These are phyloP conservation scores for Pseudococcus jackbeardsleyi DNA, from an alignment of 2,888 invertebrate species.

Conservation along the genomic window DNA sequence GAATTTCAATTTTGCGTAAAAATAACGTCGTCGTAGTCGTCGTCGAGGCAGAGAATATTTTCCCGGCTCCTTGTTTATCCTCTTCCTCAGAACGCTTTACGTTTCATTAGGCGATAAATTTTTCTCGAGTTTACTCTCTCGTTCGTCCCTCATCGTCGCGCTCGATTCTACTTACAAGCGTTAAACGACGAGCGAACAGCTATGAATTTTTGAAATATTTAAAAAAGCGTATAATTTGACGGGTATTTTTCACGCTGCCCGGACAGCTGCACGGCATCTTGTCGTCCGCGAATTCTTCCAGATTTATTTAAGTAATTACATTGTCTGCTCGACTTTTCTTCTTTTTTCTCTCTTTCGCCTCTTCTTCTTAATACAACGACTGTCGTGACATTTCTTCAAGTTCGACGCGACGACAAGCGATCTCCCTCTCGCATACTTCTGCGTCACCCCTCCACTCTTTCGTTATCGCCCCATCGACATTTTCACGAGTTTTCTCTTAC, in stretches of 20 bases:
- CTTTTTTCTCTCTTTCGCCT: background rate
- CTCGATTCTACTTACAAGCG: background rate
- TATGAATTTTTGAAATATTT: constrained; percentile 32
- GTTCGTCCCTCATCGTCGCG: no score
- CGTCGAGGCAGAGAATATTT: background rate
- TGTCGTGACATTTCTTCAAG: background rate
- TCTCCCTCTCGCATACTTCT: background rate
- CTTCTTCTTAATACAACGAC: background rate
- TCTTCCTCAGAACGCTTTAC: background rate
- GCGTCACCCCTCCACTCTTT: background rate
- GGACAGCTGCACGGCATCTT: background rate
- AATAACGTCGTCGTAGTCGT: constrained; percentile 1
- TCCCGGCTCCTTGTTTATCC: background rate
- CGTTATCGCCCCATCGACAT: background rate
- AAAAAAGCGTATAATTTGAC: constrained; percentile 29
- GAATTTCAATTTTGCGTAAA: constrained; percentile 32
- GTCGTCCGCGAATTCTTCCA: constrained; percentile 7
- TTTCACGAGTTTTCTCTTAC: background rate
- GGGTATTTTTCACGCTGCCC: constrained; percentile 19
- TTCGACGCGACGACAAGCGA: background rate
- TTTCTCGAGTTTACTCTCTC: background rate
- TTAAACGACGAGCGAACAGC: background rate
- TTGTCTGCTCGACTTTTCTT: background rate
- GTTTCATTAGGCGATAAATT: constrained; percentile 32
- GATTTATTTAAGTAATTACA: constrained; percentile 9